Conservation (phyloP, 2,888 invertebrate genomes). For the Aricia artaxerxes region DNA sequence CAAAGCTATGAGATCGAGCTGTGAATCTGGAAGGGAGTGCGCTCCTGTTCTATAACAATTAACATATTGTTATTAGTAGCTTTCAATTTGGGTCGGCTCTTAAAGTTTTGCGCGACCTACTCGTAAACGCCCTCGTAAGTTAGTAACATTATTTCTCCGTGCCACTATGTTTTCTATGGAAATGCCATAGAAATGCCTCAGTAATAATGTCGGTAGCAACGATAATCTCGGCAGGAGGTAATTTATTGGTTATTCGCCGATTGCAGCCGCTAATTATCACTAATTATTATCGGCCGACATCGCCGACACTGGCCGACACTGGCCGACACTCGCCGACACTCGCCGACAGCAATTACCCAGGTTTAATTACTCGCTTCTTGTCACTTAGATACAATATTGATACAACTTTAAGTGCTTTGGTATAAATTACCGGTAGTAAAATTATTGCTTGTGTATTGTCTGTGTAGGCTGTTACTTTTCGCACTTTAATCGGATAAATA, state of each 20-base stretch:
- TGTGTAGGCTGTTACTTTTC: too few relatives aligned
- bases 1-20: too few relatives aligned
- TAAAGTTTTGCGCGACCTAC: too few relatives aligned
- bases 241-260: conserved; percentile 27
- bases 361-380: conserved; percentile 8
- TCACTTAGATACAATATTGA: neutral
- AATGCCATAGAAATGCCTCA: neutral
- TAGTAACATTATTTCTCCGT: neutral
- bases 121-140: too few relatives aligned
- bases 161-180: neutral
- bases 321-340: neutral
- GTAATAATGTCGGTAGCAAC: neutral
- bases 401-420: neutral
- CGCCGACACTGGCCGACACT: conserved; percentile 1
- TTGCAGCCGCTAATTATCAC: conserved; percentile 24
- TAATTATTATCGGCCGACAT: conserved; percentile 10
- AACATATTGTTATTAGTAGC: too few relatives aligned
- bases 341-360: neutral
- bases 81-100: too few relatives aligned
- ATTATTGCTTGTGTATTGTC: neutral
- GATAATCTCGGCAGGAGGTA: conserved; percentile 12
- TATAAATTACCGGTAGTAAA: neutral
- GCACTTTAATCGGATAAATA: too few relatives aligned
- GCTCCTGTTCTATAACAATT: too few relatives aligned
- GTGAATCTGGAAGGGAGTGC: too few relatives aligned